Conservation (phyloP, 2,113 vertebrate species). For the zebrafish (Danio rerio) region DNA sequence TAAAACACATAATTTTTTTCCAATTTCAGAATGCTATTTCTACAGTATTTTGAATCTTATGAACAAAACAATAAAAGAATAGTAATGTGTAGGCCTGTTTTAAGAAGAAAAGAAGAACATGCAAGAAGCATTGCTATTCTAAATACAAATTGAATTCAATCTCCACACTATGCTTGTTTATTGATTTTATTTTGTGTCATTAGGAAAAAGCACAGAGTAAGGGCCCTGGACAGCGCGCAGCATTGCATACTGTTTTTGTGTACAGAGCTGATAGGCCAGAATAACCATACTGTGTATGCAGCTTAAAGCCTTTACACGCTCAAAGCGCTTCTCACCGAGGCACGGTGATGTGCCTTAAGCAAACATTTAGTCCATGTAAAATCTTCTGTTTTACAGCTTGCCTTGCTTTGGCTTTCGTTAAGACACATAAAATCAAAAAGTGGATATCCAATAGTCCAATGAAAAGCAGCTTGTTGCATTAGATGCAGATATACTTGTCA, state of each 20-base stretch:
- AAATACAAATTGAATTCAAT: slow-evolving; percentile 18
- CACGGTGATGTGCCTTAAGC: slow-evolving; percentile 18
- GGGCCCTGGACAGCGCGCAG: slow-evolving; percentile 42
- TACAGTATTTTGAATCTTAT: no score
- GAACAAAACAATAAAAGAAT: no score
- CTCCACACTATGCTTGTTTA: slow-evolving; percentile 27
- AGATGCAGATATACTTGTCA: slow-evolving; percentile 65
- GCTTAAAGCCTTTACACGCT: slow-evolving; percentile 37
- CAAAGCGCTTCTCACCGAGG: slow-evolving; percentile 25
- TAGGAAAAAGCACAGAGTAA: slow-evolving; percentile 50
- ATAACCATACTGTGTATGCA: slow-evolving; percentile 24
- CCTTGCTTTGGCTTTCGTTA: slow-evolving; percentile 76
- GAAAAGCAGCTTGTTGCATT: slow-evolving; percentile 67
- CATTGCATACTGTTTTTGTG: slow-evolving; percentile 38
- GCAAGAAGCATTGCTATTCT: no score
- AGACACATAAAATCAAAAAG: slow-evolving; percentile 63
- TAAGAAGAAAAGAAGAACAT: neutral
- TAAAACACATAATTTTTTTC: no score
- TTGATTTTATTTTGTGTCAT: slow-evolving; percentile 48
- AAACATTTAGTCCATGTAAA: slow-evolving; percentile 39
- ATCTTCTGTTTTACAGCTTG: slow-evolving; percentile 57
- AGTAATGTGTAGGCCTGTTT: no score
- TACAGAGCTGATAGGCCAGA: slow-evolving; percentile 40
- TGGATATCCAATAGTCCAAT: slow-evolving; percentile 31
- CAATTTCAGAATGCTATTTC: no score